Base-by-base conservation (phyloP, 2,888 invertebrate genomes). In the Stenchaetothrips biformis region DNA sequence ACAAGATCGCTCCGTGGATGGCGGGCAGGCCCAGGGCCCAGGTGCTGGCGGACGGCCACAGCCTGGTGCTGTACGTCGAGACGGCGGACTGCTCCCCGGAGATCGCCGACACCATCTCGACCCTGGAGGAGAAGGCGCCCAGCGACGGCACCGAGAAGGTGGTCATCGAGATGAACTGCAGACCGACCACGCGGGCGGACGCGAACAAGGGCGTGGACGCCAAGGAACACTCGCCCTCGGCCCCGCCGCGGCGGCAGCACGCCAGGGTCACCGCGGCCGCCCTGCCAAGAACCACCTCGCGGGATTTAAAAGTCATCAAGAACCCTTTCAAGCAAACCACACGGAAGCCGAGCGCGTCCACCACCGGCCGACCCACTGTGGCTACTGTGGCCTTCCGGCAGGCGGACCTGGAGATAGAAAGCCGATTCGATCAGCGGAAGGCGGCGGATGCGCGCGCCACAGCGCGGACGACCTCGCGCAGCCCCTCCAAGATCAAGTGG, bases 81-180 rank as follows among this genome's bases (percentile, higher is more conserved):
- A 74, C 67, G 0, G 67, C 21, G 11, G 67, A 74, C 67, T 74
- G 67, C 25, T 21, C 25, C 2, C 67, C 67, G 67, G 67, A 74
- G 11, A 25, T 74, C 11, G 67, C 67, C 1, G 25, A 74, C 21
- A 74, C 21, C 21, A 74, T 74, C 21, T 21, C 67, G 11, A 21
- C 6, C 8, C 67, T 25, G 7, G 67, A 74, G 11, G 25, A 74
- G 7, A 21, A 74, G 1, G n/a, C 21, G 7, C 21, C 7, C 21
- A 25, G 25, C 11, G 67, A 74, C 37, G 37, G 37, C 25, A 25
- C 67, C 7, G 67, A 25, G 11, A 74, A 74, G 67, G 11, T 74
- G 11, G 67, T 74, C 25, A 25, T 74, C 21, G 67, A 74, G 25
- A 74, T 74, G 67, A 74, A 21, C 25, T 74, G 67, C 67, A 53